Base-by-base conservation (phyloP, 1,140 invertebrate species). In the Steinernema khuongi region DNA sequence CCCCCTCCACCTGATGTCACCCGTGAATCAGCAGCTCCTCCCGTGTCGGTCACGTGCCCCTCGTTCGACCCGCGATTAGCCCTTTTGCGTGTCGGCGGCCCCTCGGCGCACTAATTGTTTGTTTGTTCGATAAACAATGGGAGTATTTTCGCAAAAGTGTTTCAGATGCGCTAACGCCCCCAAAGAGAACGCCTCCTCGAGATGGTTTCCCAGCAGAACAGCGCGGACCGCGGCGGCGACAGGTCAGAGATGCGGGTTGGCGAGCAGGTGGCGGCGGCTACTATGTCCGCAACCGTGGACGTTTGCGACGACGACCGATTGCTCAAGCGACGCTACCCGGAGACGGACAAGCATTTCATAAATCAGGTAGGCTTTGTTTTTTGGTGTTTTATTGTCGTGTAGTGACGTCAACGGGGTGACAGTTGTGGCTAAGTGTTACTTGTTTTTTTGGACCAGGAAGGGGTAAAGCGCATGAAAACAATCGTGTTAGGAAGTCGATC, bases 111-210 rank as follows among this genome's bases (percentile, higher is more conserved):
- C 11, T 60, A 11, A 26, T 60, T 26, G 50, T 60, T 60, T 60
- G 50, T 60, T 60, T 60, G 50, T 22, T 7, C 50, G 50, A 60
- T 60, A 60, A 60, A 60, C 50, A 60, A 22, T 60, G 36, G n/a
- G n/a, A 41, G 36, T 41, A n/a, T 60, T 60, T 60, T 60, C 50
- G 50, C 50, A 60, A 14, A 22, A 60, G n/a, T 60, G 50, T 60
- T 60, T 60, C 50, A 60, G 50, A 60, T 60, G 50, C 26, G 50
- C 50, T 60, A 60, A 60, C 50, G 50, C 7, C 36, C 7, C 36
- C 36, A 11, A 41, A 7, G n/a, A 11, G 7, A 7, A 11, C 19
- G 14, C 19, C 7, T 60, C 50, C 50, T 60, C 22, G 26, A 60
- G 36, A 41, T 41, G 36, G 36, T 41, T 41, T 41, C 36, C 7